These are phyloP conservation scores for Macrosteles quadrilineatus DNA, from an alignment of 1,140 invertebrate species.

Conservation along the genomic window DNA sequence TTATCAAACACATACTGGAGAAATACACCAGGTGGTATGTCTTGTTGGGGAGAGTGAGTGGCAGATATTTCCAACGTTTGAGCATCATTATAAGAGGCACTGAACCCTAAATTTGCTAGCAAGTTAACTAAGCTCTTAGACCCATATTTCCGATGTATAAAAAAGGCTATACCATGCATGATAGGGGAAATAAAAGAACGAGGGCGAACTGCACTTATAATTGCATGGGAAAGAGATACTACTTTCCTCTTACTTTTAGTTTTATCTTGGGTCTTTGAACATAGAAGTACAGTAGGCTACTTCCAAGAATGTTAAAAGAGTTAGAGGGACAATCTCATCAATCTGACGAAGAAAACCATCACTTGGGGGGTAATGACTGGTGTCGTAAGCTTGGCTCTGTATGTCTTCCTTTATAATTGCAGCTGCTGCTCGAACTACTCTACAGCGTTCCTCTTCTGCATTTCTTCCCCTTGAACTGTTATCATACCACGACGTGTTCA, in stretches of 20 bases:
- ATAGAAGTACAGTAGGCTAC: too few relatives aligned
- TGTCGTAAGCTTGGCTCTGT: constrained; percentile 1
- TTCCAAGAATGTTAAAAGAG: neutral
- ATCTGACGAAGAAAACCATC: neutral
- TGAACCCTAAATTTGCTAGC: neutral
- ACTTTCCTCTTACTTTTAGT: too few relatives aligned
- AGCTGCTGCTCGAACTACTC: neutral
- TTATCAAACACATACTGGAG: neutral
- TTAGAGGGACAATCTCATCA: neutral
- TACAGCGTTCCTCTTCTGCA: too few relatives aligned
- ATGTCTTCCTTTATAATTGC: neutral
- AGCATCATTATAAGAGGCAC: neutral
- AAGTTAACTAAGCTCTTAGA: neutral
- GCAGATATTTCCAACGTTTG: constrained; percentile 1
- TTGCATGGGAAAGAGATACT: too few relatives aligned
- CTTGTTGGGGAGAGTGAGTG: neutral
- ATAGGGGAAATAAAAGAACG: too few relatives aligned
- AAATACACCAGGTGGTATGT: neutral
- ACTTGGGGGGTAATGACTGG: neutral
- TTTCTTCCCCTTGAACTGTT: too few relatives aligned
- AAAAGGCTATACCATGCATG: too few relatives aligned
- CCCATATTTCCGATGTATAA: neutral
- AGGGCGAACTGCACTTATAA: too few relatives aligned
- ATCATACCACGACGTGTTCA: too few relatives aligned
- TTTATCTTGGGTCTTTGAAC: too few relatives aligned